A percentile compares a stretch with the other conserved stretches of the same genome.
Evolutionary conservation across 2,888 invertebrate genomes (phyloP).

Genomic region (Sthenelais limicola): DNA sequence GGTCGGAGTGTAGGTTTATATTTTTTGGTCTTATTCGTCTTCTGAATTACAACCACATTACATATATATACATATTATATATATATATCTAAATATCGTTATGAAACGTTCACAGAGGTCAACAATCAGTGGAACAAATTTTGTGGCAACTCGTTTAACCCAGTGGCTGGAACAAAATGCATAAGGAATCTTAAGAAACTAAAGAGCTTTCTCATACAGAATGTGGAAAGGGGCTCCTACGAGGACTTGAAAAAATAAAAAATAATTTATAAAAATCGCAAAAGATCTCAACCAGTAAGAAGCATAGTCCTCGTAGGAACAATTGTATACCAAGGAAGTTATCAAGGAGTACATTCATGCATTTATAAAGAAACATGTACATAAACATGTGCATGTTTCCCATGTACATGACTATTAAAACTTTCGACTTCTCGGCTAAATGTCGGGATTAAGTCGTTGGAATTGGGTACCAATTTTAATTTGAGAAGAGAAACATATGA

Average conservation of each 20-base stretch:
- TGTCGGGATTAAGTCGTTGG: no score
- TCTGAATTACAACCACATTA: slow-evolving; percentile 35
- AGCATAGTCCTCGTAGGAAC: slow-evolving; percentile 34
- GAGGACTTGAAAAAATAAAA: slow-evolving; percentile 29
- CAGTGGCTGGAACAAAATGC: slow-evolving; percentile 39
- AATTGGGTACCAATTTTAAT: no score
- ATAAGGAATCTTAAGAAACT: slow-evolving; percentile 27
- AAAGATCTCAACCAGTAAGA: no score
- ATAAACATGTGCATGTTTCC: no score
- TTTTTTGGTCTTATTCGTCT: slow-evolving; percentile 36
- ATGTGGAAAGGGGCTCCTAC: slow-evolving; percentile 37
- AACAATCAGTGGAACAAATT: slow-evolving; percentile 35
- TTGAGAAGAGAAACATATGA: no score
- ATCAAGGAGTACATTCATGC: slow-evolving; percentile 39
- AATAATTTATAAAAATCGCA: no score
- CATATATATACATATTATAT: no score
- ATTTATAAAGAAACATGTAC: slow-evolving; percentile 30
- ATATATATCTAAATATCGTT: slow-evolving; percentile 35
- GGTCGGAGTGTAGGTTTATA: slow-evolving; percentile 23
- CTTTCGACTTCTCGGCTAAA: no score
- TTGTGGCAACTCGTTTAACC: no score
- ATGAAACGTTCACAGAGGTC: slow-evolving; percentile 37
- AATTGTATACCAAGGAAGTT: slow-evolving; percentile 39
- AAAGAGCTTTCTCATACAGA: slow-evolving; percentile 31
- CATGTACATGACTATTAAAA: no score